Base-by-base conservation (phyloP, 2,797 vertebrate species). In the Lophotriccus pileatus region DNA sequence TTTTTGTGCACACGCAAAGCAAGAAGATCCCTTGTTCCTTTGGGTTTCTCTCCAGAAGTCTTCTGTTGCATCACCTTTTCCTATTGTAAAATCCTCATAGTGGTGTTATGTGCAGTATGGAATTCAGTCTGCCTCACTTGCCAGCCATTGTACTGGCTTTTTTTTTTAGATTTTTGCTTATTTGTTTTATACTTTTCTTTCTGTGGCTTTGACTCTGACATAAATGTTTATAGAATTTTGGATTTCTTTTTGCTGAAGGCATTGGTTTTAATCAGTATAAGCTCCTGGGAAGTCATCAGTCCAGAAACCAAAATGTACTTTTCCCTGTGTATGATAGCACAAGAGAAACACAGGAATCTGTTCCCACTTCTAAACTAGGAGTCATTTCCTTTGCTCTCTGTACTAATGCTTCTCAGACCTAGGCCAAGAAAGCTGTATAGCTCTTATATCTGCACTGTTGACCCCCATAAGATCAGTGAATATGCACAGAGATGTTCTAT, bases 221-320 rank as follows among this genome's bases (percentile, higher is more conserved):
- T 90, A 96, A 97, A 89, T 88, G 70, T 96, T 96, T 95, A 91
- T 77, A 94, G 81, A 87, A 68, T 76, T 96, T 78, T 78, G 50
- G 36, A 77, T 81, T 89, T 89, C 32, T 73, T 90, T 91, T 77
- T 58, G 20, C 78, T 91, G 43, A 72, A 76, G 95, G 58, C 4
- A 32, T 88, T 85, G 53, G 10, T 93, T 88, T 88, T 52, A 90
- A 81, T 84, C 74, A 68, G 15, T 64, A 36, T 81, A 93, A 89
- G 27, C 46, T 80, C 41, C 63, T 85, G 74, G 70, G 47, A 94
- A 87, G 70, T 52, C 24, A 46, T 14, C 0, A 0, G n/a, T 87
- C 73, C 49, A 72, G 49, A 84, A 41, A 84, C 13, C n/a, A 87
- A 78, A 59, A 39, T 77, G 53, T 75, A 34, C 15, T 30, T 91